Percentiles rank a stretch among this genome's conserved stretches.
Evolutionary conservation across 2,797 vertebrate genomes (phyloP).

Genomic region (Echeneis naucrates): DNA sequence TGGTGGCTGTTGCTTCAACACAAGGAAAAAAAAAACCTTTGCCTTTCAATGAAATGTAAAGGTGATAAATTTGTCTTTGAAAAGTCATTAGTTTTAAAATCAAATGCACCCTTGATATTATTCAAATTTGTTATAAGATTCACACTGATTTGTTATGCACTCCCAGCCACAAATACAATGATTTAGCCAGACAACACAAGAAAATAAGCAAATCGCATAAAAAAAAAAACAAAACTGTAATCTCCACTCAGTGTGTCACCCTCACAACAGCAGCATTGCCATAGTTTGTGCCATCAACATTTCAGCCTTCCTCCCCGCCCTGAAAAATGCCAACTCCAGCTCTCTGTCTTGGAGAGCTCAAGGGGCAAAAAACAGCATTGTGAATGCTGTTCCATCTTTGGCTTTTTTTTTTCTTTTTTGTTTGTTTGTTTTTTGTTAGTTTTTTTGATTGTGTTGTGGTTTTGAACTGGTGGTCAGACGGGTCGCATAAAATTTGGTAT

Average conservation of each 20-base stretch:
- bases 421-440: too few species aligned
- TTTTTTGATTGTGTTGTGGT: not conserved
- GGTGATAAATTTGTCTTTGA: conserved; percentile 23
- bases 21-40: conserved; percentile 17
- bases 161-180: conserved; percentile 25
- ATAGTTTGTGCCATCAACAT: not conserved
- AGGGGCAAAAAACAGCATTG: not conserved
- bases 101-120: conserved; percentile 24
- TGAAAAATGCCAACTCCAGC: conserved; percentile 5
- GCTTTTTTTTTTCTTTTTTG: too few species aligned
- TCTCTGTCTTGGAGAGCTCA: not conserved
- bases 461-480: not conserved
- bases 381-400: not conserved
- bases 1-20: not conserved
- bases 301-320: too few species aligned
- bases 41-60: conserved; percentile 15
- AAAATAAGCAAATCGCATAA: conserved; percentile 15
- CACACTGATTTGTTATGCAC: conserved; percentile 25
- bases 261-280: not conserved
- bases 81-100: conserved; percentile 51
- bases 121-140: conserved; percentile 34
- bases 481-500: not conserved
- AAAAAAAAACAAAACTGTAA: not conserved
- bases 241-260: not conserved
- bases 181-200: conserved; percentile 20